These are phyloP conservation scores for Epizoanthus ramosus DNA, from an alignment of 92 coral and sea anemone species.

Conservation along the genomic window DNA sequence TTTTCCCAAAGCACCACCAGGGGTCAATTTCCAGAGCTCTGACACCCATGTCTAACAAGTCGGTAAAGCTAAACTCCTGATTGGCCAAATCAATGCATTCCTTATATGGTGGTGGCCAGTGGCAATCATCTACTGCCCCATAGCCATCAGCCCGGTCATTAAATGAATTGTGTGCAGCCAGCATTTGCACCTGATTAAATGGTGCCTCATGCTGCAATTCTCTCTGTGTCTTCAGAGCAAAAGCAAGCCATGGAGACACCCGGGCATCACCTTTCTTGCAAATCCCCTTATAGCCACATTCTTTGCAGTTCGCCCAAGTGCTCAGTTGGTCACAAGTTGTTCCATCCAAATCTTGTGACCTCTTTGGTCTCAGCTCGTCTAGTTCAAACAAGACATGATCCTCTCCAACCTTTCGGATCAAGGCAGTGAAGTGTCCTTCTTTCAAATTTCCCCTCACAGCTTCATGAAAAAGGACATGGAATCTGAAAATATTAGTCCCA, in stretches of 20 bases:
- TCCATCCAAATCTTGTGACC: neutral
- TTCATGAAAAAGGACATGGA: slow-evolving; percentile 20
- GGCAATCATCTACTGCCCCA: slow-evolving; percentile 72
- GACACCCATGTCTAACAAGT: slow-evolving; percentile 80
- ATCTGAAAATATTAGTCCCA: neutral
- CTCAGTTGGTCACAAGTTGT: slow-evolving; percentile 71
- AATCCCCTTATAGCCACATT: slow-evolving; percentile 66
- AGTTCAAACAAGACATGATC: slow-evolving; percentile 8
- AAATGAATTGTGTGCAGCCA: slow-evolving; percentile 86
- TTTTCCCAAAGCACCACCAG: slow-evolving; percentile 92
- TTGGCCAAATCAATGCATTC: slow-evolving; percentile 81
- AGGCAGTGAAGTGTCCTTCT: neutral
- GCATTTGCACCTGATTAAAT: slow-evolving; percentile 72
- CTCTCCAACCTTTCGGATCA: slow-evolving; percentile 10
- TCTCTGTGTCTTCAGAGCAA: slow-evolving; percentile 84
- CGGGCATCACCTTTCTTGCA: slow-evolving; percentile 78
- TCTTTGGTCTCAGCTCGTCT: slow-evolving; percentile 32
- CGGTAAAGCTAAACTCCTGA: slow-evolving; percentile 90
- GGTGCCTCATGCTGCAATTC: slow-evolving; percentile 66
- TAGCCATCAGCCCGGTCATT: slow-evolving; percentile 84
- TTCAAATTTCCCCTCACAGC: neutral
- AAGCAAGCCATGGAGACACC: slow-evolving; percentile 73
- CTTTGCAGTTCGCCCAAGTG: slow-evolving; percentile 66
- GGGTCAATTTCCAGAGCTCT: slow-evolving; percentile 84
- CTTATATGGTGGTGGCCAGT: slow-evolving; percentile 88